These are phyloP conservation scores for Tenualosa thibaudeaui DNA, from an alignment of 2,797 vertebrate species.

Conservation along the genomic window DNA sequence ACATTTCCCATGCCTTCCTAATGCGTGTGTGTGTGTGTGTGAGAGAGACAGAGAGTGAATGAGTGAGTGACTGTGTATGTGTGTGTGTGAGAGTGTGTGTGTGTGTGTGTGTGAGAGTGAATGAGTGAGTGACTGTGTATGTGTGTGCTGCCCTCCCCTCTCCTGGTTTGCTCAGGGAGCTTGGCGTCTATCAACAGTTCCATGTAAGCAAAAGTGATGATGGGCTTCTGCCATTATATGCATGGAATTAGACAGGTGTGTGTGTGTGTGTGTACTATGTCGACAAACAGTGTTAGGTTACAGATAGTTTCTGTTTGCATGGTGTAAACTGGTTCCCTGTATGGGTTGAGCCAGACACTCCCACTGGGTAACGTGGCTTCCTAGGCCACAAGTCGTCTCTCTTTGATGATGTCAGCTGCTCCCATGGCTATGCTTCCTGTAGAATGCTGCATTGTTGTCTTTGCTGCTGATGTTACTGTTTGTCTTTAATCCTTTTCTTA, in stretches of 20 bases:
- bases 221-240: background rate
- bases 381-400: background rate
- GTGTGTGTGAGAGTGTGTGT: background rate
- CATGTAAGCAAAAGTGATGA: background rate
- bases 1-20: background rate
- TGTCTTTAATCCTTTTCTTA: slow-evolving; percentile 2
- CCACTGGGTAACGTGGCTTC: background rate
- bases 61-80: slow-evolving; percentile 6
- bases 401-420: background rate
- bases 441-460: background rate
- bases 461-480: background rate
- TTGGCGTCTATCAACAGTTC: background rate
- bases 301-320: background rate
- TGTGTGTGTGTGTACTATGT: background rate
- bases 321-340: background rate
- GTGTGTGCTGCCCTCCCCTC: background rate
- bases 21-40: background rate
- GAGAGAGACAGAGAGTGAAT: background rate
- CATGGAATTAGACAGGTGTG: background rate
- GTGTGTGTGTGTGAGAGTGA: slow-evolving; percentile 1
- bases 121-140: slow-evolving; percentile 9
- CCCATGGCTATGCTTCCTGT: background rate
- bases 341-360: background rate
- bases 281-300: background rate
- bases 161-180: background rate